Conservation (phyloP, 2,888 invertebrate species). For the Scrobipalpa atriplicella region DNA sequence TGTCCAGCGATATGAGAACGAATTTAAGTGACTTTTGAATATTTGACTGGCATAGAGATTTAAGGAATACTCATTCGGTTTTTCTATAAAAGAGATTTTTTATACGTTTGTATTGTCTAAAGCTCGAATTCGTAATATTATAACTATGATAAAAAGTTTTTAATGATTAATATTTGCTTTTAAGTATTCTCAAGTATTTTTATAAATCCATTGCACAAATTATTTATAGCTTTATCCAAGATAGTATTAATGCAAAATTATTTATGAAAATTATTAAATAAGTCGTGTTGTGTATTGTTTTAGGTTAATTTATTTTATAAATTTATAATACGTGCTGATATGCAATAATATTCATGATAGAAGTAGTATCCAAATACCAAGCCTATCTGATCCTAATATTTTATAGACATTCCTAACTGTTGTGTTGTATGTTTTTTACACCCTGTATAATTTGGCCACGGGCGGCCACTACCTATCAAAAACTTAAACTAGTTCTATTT, state of each 20-base stretch:
- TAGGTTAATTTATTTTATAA: conserved; percentile 2
- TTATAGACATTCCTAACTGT: conserved; percentile 1
- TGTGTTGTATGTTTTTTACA: neutral
- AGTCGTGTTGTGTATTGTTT: conserved; percentile 11
- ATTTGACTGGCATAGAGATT: conserved; percentile 31
- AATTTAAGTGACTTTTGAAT: conserved; percentile 28
- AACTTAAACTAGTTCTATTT: neutral
- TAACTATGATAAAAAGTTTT: conserved; percentile 3
- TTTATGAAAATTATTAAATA: conserved; percentile 20
- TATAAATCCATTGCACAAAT: conserved; percentile 32
- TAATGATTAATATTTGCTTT: neutral
- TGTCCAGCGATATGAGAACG: too few relatives aligned
- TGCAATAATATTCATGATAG: neutral
- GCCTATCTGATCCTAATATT: neutral
- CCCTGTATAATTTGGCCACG: too few relatives aligned
- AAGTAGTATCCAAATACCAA: neutral
- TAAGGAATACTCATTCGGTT: conserved; percentile 45
- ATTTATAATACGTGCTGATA: neutral
- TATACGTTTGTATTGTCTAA: conserved; percentile 24
- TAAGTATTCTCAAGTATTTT: too few relatives aligned
- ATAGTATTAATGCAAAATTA: conserved; percentile 13
- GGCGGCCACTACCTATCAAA: neutral
- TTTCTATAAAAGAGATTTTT: conserved; percentile 23
- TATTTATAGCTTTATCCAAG: conserved; percentile 24
- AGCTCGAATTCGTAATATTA: conserved; percentile 2